phyloP scores from a whole-genome alignment of 1,140 invertebrate species.

The Neuroterus valhalla region DNA sequence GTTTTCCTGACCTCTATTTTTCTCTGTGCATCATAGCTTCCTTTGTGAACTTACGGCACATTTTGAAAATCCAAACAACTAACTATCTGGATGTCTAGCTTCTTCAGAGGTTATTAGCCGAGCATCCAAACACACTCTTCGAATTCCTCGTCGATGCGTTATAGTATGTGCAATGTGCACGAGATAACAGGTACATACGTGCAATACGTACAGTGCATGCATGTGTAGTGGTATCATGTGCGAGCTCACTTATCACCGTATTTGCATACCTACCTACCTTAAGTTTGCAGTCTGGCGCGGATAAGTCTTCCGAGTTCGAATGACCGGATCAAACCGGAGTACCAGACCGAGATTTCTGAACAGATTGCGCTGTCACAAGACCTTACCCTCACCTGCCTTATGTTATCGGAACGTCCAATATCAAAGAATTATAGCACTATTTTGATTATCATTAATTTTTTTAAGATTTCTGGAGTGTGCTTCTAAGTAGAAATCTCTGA shows the following conservation, averaged over 20 bases:
- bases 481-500: too few species aligned
- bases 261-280: conserved; percentile 48
- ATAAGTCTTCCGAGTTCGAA: conserved; percentile 34
- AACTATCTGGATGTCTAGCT: conserved; percentile 24
- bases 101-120: conserved; percentile 30
- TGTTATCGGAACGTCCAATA: too few species aligned
- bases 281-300: conserved; percentile 39
- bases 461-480: too few species aligned
- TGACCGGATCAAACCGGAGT: conserved; percentile 5
- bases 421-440: too few species aligned
- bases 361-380: not conserved
- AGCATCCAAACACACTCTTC: conserved; percentile 32
- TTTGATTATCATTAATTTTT: too few species aligned
- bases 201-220: not conserved
- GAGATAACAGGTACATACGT: conserved; percentile 42
- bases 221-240: not conserved
- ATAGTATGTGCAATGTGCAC: conserved; percentile 12
- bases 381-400: not conserved
- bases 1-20: too few species aligned
- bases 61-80: too few species aligned
- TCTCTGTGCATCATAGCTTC: too few species aligned
- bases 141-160: conserved; percentile 34
- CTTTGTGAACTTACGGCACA: too few species aligned
- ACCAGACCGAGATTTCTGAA: not conserved
- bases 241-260: conserved; percentile 42